A percentile compares a stretch with the other conserved stretches of the same genome.
Evolutionary conservation across 2,888 invertebrate species (phyloP).

Genomic region (Cerceris rybyensis): DNA sequence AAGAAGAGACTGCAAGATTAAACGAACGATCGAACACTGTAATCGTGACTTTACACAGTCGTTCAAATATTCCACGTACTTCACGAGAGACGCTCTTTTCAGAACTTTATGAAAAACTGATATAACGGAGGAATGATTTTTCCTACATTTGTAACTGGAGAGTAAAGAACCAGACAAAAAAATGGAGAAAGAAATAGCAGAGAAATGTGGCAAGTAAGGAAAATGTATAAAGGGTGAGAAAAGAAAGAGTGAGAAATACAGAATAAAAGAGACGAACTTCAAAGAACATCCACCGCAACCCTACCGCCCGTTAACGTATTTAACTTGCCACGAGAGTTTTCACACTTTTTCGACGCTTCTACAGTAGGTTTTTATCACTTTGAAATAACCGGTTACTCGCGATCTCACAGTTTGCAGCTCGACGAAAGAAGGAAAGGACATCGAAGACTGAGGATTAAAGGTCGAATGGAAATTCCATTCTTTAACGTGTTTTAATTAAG

Average conservation of each 20-base stretch:
- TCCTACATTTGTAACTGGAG: background rate
- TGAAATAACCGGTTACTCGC: slow-evolving; percentile 28
- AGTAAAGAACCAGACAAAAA: background rate
- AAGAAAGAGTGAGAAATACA: background rate
- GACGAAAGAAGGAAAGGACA: background rate
- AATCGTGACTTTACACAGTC: too few relatives aligned
- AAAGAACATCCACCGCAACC: slow-evolving; percentile 30
- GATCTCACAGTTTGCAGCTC: slow-evolving; percentile 9
- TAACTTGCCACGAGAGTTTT: slow-evolving; percentile 29
- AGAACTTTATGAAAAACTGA: too few relatives aligned
- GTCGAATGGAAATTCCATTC: slow-evolving; percentile 41
- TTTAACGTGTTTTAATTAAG: slow-evolving; percentile 49
- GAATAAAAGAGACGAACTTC: slow-evolving; percentile 27
- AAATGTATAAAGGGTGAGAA: background rate
- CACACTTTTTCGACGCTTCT: slow-evolving; percentile 32
- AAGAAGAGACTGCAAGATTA: too few relatives aligned
- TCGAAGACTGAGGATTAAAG: slow-evolving; percentile 28
- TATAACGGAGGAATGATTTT: too few relatives aligned
- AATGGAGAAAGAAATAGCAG: background rate
- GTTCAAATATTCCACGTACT: too few relatives aligned
- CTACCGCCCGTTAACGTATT: slow-evolving; percentile 37
- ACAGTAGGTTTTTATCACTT: slow-evolving; percentile 37
- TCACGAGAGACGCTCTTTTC: too few relatives aligned
- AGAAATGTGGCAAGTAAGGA: background rate
- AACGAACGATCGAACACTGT: too few relatives aligned